Evolutionary conservation across 2,113 vertebrate species (phyloP), one percentile per base, ranked within the genome.

Genomic region (Myotis yumanensis): DNA sequence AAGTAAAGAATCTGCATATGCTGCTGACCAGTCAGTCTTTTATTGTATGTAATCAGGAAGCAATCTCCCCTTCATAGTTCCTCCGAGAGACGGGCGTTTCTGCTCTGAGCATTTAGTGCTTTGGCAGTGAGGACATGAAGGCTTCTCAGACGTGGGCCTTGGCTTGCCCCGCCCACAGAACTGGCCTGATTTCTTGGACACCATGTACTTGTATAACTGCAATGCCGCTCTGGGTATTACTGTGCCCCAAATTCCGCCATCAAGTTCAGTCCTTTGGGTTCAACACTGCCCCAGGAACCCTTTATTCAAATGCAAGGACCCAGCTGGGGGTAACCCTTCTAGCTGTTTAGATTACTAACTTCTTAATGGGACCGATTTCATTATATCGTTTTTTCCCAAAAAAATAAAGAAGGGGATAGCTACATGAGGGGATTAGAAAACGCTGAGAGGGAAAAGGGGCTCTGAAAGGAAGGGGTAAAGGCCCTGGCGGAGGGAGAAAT

Each of bases 271-370:
- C 16, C 59, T 89, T 32, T 51, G 5, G 57, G 72, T 80, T 91
- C 89, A 73, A 48, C 43, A n/a, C 23, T 59, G 46, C 22, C 59
- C 52, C 57, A 80, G 43, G 57, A 86, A 86, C 23, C 1, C 20
- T 80, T 75, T 77, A 85, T 75, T 82, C 81, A 88, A 94, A 94
- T 68, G 30, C 37, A 91, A 83, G 62, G 57, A 52, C 37, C 28
- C 23, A 64, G 25, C n/a, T 9, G 11, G 11, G 37, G 52, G 23
- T 37, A 89, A 92, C 11, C 72, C 16, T 57, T 72, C 9, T 30
- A 66, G 59, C 52, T 75, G 10, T 71, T 66, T 52, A 73, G n/a
- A n/a, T 91, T 37, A 90, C 85, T 71, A 32, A 86, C 59, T 87
- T 81, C 77, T 92, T 46, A 25, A 72, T 16, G 16, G 43, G 7